Base-by-base conservation (phyloP, 2,888 invertebrate genomes). In the Salpingus planirostris region DNA sequence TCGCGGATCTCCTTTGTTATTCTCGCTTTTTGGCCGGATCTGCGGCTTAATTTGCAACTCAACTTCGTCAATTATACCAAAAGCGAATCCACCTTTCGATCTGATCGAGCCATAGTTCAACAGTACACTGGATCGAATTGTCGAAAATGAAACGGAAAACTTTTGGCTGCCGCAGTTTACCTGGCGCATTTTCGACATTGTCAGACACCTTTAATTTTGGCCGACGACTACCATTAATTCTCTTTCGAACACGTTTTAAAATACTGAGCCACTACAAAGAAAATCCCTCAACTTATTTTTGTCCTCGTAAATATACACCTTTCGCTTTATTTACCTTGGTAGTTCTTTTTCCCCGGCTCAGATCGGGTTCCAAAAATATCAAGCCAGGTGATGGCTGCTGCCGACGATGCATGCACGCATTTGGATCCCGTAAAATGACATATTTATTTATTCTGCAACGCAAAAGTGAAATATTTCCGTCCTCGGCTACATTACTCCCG, bases 1-100 rank as follows among this genome's bases (percentile, higher is more conserved):
- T 59, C 55, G 54, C 51, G 50, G 46, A 50, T 50, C 50, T 46
- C 52, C 54, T 52, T 55, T 54, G 52, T 56, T 55, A 48, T 53
- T 50, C 35, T 46, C 46, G 18, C 8, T 21, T 24, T 48, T 48
- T 40, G 44, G 43, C 47, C 15, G 21, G 13, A 50, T 50, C 47
- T 54, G 55, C 38, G 50, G 54, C 47, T 49, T 50, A 54, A 54
- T 50, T 47, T 43, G 18, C 22, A 15, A 27, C 14, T 27, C 32
- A 21, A 32, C 29, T 11, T 11, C 21, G 7, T 13, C 29, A 25
- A 31, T 25, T 31, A 31, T n/a, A n/a, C n/a, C n/a, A n/a, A n/a
- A n/a, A n/a, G n/a, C n/a, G n/a, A n/a, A n/a, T n/a, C n/a, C n/a
- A n/a, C n/a, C n/a, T n/a, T n/a, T n/a, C n/a, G n/a, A n/a, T n/a